Evolutionary conservation across 1,140 invertebrate genomes (phyloP).

Genomic region (Cotesia chilonis): DNA sequence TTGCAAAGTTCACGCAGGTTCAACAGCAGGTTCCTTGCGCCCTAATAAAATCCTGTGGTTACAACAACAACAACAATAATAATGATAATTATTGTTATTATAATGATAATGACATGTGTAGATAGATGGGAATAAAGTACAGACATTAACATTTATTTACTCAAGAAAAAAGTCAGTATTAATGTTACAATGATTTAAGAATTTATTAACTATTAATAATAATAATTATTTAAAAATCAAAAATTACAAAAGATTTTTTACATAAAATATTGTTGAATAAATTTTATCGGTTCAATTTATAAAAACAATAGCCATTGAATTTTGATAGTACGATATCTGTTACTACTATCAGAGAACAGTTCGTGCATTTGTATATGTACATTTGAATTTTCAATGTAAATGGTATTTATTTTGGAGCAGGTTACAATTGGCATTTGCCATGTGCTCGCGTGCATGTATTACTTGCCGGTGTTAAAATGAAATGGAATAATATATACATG

Average conservation of each 20-base stretch:
- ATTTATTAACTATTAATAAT: background rate
- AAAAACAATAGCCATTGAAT: conserved; percentile 18
- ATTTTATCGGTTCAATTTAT: background rate
- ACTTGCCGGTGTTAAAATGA: conserved; percentile 7
- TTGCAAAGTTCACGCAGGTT: conserved; percentile 44
- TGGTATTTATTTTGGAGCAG: conserved; percentile 14
- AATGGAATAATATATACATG: background rate
- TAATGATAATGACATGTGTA: background rate
- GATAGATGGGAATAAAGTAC: background rate
- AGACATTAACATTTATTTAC: background rate
- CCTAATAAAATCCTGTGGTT: conserved; percentile 4
- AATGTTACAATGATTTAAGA: no score
- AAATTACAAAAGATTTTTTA: no score
- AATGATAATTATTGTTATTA: background rate
- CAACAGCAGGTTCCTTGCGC: conserved; percentile 33
- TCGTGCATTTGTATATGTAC: background rate
- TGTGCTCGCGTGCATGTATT: conserved; percentile 6
- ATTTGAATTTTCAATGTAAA: conserved; percentile 14
- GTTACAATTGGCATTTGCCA: conserved; percentile 15
- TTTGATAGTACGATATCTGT: background rate
- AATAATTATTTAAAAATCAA: background rate
- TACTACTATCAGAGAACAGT: background rate
- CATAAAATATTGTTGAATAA: no score
- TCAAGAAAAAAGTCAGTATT: no score
- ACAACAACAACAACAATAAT: background rate